These are phyloP conservation scores for Eucriotettix oculatus DNA, from an alignment of 2,888 invertebrate species.

Conservation along the genomic window DNA sequence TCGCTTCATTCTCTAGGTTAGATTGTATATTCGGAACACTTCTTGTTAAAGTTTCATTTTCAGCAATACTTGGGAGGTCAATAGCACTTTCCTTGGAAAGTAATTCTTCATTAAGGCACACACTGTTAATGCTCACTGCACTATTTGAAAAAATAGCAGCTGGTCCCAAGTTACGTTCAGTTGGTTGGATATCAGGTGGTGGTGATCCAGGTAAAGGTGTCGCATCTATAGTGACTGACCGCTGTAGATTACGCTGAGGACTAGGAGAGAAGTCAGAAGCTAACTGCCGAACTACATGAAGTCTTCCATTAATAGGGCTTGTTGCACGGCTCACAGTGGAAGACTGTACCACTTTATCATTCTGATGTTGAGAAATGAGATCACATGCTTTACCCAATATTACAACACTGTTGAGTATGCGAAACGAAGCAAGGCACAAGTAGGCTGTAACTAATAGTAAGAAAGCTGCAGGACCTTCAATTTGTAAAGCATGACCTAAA, in stretches of 20 bases:
- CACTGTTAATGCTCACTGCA: slow-evolving; percentile 52
- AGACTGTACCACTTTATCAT: slow-evolving; percentile 8
- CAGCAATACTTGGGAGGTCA: slow-evolving; percentile 14
- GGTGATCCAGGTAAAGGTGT: slow-evolving; percentile 14
- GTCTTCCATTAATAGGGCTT: slow-evolving; percentile 7
- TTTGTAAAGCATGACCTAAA: slow-evolving; percentile 61
- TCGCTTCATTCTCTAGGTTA: slow-evolving; percentile 18
- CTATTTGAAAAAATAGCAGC: slow-evolving; percentile 75
- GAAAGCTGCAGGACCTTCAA: slow-evolving; percentile 53
- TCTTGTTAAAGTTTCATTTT: slow-evolving; percentile 34
- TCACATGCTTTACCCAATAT: slow-evolving; percentile 83
- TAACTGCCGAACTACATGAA: background rate
- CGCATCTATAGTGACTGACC: slow-evolving; percentile 12
- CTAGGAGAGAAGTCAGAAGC: background rate
- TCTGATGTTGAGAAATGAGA: slow-evolving; percentile 54
- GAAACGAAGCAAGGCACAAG: slow-evolving; percentile 52
- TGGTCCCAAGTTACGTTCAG: slow-evolving; percentile 39
- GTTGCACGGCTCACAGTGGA: slow-evolving; percentile 8
- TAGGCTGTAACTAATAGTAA: slow-evolving; percentile 59
- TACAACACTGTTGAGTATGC: slow-evolving; percentile 72
- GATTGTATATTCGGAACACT: slow-evolving; percentile 45
- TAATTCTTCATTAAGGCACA: slow-evolving; percentile 62
- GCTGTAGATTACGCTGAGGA: slow-evolving; percentile 1
- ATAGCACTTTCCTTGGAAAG: slow-evolving; percentile 33
- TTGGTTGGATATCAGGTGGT: slow-evolving; percentile 3